Percentiles rank a stretch among this genome's conserved stretches.
phyloP scores from a whole-genome alignment of 2,113 vertebrate species.

The Elanoides forficatus region DNA sequence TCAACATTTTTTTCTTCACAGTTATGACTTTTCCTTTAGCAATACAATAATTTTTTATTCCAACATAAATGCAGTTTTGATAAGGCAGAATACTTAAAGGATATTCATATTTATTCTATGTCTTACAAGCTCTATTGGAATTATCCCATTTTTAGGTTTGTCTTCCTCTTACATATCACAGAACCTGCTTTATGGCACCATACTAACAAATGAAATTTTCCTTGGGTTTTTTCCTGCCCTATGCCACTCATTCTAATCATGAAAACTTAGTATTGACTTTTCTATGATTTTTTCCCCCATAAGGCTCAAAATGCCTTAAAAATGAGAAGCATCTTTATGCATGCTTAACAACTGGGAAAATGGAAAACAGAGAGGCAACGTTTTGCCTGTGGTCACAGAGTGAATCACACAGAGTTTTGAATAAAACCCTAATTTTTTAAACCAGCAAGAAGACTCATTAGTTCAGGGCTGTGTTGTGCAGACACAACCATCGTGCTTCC shows the following conservation, averaged over 20 bases:
- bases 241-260: neutral
- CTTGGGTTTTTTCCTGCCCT: neutral
- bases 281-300: neutral
- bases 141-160: neutral
- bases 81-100: neutral
- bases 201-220: neutral
- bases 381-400: neutral
- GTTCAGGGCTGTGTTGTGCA: neutral
- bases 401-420: neutral
- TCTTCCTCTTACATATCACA: neutral
- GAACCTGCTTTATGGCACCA: neutral
- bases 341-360: neutral
- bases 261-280: neutral
- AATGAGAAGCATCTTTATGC: neutral
- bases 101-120: neutral
- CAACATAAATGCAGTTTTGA: neutral
- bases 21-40: conserved; percentile 12
- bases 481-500: neutral
- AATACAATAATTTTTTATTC: neutral
- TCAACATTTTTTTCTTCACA: neutral
- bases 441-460: neutral
- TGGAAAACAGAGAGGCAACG: neutral
- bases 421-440: neutral
- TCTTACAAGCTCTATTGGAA: neutral
- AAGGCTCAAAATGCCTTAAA: neutral